These are phyloP conservation scores for Rhopilema esculentum DNA, from an alignment of 30 jellyfish, hydroid and myxozoan species.

Conservation along the genomic window DNA sequence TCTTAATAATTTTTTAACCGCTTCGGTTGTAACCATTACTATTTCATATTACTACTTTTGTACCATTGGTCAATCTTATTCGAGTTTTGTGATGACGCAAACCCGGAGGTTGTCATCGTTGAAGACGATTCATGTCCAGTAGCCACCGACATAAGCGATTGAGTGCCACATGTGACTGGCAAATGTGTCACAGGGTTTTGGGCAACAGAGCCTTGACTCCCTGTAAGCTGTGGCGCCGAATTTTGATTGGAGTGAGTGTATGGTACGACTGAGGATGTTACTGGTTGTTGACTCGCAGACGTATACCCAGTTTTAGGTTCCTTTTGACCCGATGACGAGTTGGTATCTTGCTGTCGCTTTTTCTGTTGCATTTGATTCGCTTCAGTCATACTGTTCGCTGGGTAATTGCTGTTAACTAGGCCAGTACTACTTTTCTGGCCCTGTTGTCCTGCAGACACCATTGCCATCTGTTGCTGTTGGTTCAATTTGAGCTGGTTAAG, in stretches of 20 bases:
- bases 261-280: constrained; percentile 9
- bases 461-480: constrained; percentile 89
- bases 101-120: constrained; percentile 33
- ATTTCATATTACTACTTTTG: constrained; percentile 19
- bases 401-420: neutral
- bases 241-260: constrained; percentile 31
- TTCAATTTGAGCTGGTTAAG: constrained; percentile 82
- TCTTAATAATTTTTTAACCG: constrained; percentile 53
- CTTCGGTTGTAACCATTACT: constrained; percentile 31
- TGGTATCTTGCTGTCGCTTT: constrained; percentile 14
- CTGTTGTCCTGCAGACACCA: neutral
- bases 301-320: constrained; percentile 27
- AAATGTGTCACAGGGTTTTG: constrained; percentile 55
- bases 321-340: constrained; percentile 3
- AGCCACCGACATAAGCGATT: constrained; percentile 42
- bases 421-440: neutral
- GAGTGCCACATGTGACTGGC: constrained; percentile 73
- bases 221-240: constrained; percentile 35
- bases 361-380: neutral
- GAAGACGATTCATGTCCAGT: constrained; percentile 47
- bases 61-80: constrained; percentile 42
- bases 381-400: neutral
- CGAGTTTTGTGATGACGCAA: constrained; percentile 20
- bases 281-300: constrained; percentile 18
- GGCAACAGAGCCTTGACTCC: constrained; percentile 33